Conservation (phyloP, 2,888 invertebrate genomes). For the Celastrina argiolus region DNA sequence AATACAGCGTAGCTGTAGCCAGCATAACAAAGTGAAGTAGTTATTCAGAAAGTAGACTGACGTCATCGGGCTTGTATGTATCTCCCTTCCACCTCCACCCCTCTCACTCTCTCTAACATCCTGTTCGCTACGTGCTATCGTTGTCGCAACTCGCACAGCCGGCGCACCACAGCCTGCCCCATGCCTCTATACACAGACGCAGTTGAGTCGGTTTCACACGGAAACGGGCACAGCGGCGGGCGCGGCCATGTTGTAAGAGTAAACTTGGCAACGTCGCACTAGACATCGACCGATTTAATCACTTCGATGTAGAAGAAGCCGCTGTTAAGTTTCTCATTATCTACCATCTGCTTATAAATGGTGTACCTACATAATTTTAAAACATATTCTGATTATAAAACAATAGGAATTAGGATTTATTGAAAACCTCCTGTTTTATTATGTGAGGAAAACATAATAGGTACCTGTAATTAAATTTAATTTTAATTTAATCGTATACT, state of each 20-base stretch:
- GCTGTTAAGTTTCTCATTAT: conserved; percentile 51
- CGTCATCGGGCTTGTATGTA: conserved; percentile 66
- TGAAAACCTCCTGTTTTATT: no score
- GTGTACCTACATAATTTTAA: no score
- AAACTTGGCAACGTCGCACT: conserved; percentile 75
- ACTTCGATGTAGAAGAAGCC: conserved; percentile 35
- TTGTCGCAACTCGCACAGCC: conserved; percentile 40
- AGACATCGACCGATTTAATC: conserved; percentile 76
- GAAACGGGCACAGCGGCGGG: conserved; percentile 73
- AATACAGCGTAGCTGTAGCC: conserved; percentile 26
- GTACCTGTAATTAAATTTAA: no score
- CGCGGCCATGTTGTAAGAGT: conserved; percentile 75
- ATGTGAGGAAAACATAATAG: no score
- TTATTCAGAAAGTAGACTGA: conserved; percentile 69
- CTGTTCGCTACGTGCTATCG: conserved; percentile 44
- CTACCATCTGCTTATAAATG: conserved; percentile 29
- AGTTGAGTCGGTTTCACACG: conserved; percentile 73
- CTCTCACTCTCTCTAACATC: conserved; percentile 37
- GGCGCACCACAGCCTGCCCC: conserved; percentile 37
- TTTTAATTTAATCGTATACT: neutral
- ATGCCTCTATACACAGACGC: conserved; percentile 54
- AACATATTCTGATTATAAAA: no score
- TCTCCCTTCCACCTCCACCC: conserved; percentile 42
- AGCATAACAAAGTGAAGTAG: conserved; percentile 34
- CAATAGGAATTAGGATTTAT: no score